phyloP scores from a whole-genome alignment of 2,797 vertebrate species.

The Sarcophilus harrisii region DNA sequence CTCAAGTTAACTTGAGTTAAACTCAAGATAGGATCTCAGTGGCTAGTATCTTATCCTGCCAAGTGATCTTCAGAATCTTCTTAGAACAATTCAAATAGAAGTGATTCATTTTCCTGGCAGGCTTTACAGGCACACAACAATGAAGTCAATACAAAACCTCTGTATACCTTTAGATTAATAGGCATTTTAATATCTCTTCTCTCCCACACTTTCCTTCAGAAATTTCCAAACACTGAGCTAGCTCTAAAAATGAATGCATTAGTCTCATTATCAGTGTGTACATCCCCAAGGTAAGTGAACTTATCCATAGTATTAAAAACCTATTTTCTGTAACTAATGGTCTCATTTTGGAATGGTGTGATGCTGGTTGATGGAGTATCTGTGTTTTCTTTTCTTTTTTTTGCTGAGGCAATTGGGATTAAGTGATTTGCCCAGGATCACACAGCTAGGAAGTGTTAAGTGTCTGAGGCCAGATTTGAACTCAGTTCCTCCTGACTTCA shows the following conservation, averaged over 20 bases:
- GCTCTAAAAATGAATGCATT: background rate
- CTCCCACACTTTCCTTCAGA: background rate
- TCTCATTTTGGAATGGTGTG: background rate
- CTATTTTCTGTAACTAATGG: background rate
- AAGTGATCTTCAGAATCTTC: too few species aligned
- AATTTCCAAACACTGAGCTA: background rate
- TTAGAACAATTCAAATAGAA: too few species aligned
- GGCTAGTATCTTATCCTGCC: too few species aligned
- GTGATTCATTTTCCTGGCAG: background rate
- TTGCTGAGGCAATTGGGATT: too few species aligned
- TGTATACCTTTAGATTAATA: background rate
- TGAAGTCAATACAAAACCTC: background rate
- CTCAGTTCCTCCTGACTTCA: too few species aligned
- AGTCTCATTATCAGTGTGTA: background rate
- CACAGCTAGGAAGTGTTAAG: too few species aligned
- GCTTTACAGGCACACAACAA: background rate
- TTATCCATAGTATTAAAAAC: background rate
- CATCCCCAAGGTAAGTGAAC: background rate
- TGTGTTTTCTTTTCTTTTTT: background rate
- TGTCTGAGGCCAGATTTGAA: too few species aligned
- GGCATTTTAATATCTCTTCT: background rate
- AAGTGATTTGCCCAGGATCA: too few species aligned
- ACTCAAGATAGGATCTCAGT: too few species aligned
- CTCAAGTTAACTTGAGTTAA: too few species aligned
- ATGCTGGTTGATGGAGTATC: background rate